phyloP scores from a whole-genome alignment of 1,140 invertebrate genomes.

The Chymomyza costata region DNA sequence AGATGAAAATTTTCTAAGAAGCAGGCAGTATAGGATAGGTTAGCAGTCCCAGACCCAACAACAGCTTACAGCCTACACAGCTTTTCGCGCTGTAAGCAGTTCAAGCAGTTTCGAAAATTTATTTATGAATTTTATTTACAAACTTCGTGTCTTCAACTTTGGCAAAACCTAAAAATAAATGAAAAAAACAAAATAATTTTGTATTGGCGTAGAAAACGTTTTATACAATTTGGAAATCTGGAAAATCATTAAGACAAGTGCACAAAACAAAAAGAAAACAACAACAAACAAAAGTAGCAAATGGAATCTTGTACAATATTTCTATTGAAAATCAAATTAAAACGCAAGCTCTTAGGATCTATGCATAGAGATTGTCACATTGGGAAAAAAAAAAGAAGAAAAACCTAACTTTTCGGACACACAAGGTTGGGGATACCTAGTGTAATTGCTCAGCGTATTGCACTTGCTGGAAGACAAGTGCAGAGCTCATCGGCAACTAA shows the following conservation, averaged over 20 bases:
- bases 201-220: conserved; percentile 24
- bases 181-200: background rate
- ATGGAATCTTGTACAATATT: conserved; percentile 74
- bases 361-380: conserved; percentile 45
- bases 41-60: background rate
- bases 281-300: conserved; percentile 54
- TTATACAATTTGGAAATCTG: conserved; percentile 69
- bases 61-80: conserved; percentile 9
- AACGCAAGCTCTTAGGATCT: conserved; percentile 23
- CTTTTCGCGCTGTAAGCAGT: background rate
- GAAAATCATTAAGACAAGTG: conserved; percentile 62
- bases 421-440: conserved; percentile 74
- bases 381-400: conserved; percentile 13
- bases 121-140: conserved; percentile 48
- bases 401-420: conserved; percentile 48
- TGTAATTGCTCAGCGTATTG: conserved; percentile 73
- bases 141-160: conserved; percentile 25
- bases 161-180: conserved; percentile 21
- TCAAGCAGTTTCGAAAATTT: conserved; percentile 30
- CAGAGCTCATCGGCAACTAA: conserved; percentile 39
- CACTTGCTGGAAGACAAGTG: conserved; percentile 55
- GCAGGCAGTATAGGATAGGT: conserved; percentile 18
- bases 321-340: conserved; percentile 56
- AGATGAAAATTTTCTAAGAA: conserved; percentile 37
- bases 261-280: conserved; percentile 38